Evolutionary conservation across 1,140 invertebrate genomes (phyloP).

Genomic region (Magallana angulata): DNA sequence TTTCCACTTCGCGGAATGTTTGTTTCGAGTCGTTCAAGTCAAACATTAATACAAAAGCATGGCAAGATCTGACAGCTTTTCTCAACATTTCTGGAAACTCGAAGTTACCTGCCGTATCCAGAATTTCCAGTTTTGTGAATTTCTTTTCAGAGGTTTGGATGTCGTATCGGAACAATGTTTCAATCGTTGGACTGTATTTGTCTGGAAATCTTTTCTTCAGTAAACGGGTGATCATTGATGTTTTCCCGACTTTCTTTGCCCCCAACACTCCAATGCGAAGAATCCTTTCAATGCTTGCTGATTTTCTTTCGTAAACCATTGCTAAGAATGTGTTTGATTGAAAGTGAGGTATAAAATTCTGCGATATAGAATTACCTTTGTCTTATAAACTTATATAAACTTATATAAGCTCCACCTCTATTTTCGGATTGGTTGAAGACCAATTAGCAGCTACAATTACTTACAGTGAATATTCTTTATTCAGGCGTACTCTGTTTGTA

Average conservation of each 20-base stretch:
- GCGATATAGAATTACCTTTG: no score
- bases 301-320: neutral
- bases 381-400: no score
- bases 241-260: constrained; percentile 3
- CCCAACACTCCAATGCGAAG: neutral
- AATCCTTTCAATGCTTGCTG: neutral
- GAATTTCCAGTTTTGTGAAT: constrained; percentile 80
- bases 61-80: constrained; percentile 90
- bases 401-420: no score
- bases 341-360: no score
- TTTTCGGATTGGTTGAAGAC: no score
- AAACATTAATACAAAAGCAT: constrained; percentile 93
- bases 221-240: neutral
- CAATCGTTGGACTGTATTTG: constrained; percentile 92
- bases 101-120: constrained; percentile 90
- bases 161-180: constrained; percentile 93
- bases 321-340: neutral
- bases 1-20: constrained; percentile 85
- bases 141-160: constrained; percentile 84
- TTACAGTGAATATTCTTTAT: no score
- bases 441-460: no score
- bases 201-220: neutral
- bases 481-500: no score
- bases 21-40: constrained; percentile 87
- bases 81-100: constrained; percentile 95